Evolutionary conservation across 2,113 vertebrate genomes (phyloP), one percentile per base, ranked within the genome.

Genomic region (Halichoeres trimaculatus): DNA sequence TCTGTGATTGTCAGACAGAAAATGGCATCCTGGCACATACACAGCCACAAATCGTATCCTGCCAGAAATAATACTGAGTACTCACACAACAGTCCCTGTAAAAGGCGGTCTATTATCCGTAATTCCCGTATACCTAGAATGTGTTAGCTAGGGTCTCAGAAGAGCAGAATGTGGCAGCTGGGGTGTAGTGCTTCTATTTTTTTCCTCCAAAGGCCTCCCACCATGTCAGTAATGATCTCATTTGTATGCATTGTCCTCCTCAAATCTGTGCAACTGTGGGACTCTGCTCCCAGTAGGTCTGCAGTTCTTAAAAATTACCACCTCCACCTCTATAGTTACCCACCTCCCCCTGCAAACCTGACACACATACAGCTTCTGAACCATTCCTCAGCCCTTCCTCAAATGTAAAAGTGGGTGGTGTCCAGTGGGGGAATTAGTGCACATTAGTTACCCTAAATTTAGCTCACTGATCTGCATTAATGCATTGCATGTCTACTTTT

Each of bases 171-270:
- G 22, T 23, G 38, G 63, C 41, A 73, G 47, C 47, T 36, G 41
- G 10, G 26, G 34, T 50, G 38, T 2, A 19, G 47, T 1, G 1
- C 8, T 8, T 48, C 36, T n/a, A n/a, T 26, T 51, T 52, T 58
- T 60, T 10, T 45, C 54, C 62, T 71, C 69, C 16, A 56, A 78
- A 74, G 52, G n/a, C 74, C 60, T 84, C 81, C 75, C 57, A 57
- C 69, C 72, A 65, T 48, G 76, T 83, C 78, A 59, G 84, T 91
- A 91, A 92, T 91, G 86, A 89, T 85, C 85, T 89, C 81, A 91
- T 93, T 89, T 93, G 83, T 91, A 93, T 93, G 90, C 90, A 80
- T 78, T 89, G 84, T 91, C 82, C 87, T 81, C 67, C 57, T 83
- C 56, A 78, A 84, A 88, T 85, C 81, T 73, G 71, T 80, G 77